Conservation (phyloP, 2,888 invertebrate species). For the Linnaemya vulpina region DNA sequence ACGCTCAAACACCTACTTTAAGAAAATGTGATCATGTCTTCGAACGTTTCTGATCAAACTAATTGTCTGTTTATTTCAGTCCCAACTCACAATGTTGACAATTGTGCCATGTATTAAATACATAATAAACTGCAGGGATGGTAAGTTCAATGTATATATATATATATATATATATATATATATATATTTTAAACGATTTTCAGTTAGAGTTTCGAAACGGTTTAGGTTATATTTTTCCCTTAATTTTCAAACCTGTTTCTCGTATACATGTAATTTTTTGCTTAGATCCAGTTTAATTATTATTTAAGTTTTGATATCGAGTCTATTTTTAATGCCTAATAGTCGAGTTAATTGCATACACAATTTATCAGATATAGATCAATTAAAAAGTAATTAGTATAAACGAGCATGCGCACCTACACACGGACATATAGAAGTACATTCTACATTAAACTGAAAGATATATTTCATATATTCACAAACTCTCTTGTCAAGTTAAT, state of each 20-base stretch:
- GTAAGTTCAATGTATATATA: background rate
- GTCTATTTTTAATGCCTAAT: too few species aligned
- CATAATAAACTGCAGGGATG: constrained; percentile 14
- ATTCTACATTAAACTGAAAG: background rate
- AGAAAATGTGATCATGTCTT: constrained; percentile 19
- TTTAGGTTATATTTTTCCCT: too few species aligned
- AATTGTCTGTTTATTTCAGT: constrained; percentile 44
- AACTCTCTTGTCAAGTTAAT: background rate
- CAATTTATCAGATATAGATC: constrained; percentile 9
- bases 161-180: too few species aligned
- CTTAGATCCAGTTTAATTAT: too few species aligned
- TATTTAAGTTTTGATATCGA: too few species aligned
- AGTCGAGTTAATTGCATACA: background rate
- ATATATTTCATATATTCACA: background rate
- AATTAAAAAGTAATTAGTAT: constrained; percentile 8
- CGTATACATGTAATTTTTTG: too few species aligned
- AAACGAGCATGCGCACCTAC: too few species aligned
- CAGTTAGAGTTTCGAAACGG: too few species aligned
- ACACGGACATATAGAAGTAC: too few species aligned
- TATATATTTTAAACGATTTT: too few species aligned
- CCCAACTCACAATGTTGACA: constrained; percentile 34
- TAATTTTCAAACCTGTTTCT: too few species aligned
- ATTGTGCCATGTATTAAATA: constrained; percentile 14
- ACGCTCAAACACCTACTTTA: background rate
- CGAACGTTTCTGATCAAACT: constrained; percentile 63